phyloP scores from a whole-genome alignment of 2,113 vertebrate genomes.

The human region DNA sequence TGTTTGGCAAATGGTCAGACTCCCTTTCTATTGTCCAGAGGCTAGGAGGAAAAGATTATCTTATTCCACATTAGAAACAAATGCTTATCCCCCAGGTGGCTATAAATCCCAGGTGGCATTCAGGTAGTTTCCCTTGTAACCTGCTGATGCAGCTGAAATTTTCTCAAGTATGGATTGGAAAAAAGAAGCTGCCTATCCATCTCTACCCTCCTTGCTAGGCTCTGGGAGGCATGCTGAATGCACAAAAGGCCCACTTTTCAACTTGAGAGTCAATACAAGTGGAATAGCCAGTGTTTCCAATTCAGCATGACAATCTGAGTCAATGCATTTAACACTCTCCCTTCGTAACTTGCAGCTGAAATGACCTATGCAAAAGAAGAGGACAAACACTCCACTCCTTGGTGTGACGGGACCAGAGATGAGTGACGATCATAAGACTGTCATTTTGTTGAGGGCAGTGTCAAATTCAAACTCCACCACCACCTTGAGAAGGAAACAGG shows the following conservation, averaged over 20 bases:
- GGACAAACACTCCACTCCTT: not conserved
- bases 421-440: not conserved
- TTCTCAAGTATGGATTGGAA: not conserved
- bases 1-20: not conserved
- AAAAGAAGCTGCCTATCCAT: not conserved
- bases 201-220: not conserved
- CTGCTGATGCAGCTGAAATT: not conserved
- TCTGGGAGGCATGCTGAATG: not conserved
- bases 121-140: not conserved
- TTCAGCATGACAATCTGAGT: not conserved
- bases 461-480: not conserved
- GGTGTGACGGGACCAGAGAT: not conserved
- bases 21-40: not conserved
- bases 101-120: not conserved
- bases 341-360: not conserved
- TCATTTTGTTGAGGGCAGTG: no score
- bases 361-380: not conserved
- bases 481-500: not conserved
- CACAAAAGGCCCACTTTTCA: not conserved
- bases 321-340: not conserved
- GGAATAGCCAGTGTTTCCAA: not conserved
- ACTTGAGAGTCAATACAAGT: not conserved
- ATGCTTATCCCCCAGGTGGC: not conserved
- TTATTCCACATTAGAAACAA: conserved; percentile 2
- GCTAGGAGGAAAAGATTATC: not conserved